These are phyloP conservation scores for Silurus glanis DNA, from an alignment of 2,113 vertebrate species.

Conservation along the genomic window DNA sequence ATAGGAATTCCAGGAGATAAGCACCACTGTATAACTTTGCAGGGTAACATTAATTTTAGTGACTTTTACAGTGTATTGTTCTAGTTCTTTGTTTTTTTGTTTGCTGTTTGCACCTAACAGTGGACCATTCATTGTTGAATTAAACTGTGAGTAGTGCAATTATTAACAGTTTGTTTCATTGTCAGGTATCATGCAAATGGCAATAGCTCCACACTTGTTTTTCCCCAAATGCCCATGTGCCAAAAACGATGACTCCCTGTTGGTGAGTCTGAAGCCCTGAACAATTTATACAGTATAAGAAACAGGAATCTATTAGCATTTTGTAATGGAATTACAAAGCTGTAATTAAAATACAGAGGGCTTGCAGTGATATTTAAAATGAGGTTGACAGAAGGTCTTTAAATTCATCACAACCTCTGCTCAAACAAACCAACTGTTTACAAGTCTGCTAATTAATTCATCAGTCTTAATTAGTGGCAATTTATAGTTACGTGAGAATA, in stretches of 20 bases:
- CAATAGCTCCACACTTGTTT: background rate
- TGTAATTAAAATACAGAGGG: slow-evolving; percentile 64
- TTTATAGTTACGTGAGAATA: slow-evolving; percentile 55
- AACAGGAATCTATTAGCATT: slow-evolving; percentile 6
- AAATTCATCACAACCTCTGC: slow-evolving; percentile 73
- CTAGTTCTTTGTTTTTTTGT: background rate
- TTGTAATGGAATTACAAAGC: background rate
- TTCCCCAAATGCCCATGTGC: background rate
- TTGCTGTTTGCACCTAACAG: background rate
- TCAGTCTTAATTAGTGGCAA: slow-evolving; percentile 77
- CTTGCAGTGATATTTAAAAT: slow-evolving; percentile 75
- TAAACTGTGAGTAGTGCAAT: background rate
- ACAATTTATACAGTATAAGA: background rate
- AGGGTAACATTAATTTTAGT: background rate
- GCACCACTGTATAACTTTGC: background rate
- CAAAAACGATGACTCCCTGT: background rate
- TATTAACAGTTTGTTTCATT: background rate
- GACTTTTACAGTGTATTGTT: background rate
- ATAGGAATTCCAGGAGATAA: background rate
- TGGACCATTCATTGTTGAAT: background rate
- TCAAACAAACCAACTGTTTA: slow-evolving; percentile 78
- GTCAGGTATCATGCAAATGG: background rate
- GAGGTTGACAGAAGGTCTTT: slow-evolving; percentile 80
- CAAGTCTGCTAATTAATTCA: slow-evolving; percentile 76
- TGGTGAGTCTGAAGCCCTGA: background rate